Base-by-base conservation (phyloP, 2,888 invertebrate genomes). In the Poecilobothrus nobilitatus region DNA sequence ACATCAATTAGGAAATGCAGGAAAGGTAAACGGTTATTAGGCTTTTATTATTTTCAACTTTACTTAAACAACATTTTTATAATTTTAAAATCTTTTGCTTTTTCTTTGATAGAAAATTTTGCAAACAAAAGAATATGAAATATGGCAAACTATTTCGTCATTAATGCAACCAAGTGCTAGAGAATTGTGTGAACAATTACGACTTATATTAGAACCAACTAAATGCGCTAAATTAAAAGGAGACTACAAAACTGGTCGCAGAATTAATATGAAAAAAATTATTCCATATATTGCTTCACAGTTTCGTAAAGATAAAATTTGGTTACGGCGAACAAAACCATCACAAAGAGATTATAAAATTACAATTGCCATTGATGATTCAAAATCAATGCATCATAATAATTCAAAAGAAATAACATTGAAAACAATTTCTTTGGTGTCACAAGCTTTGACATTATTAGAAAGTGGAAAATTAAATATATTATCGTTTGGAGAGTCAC, bases 251-350 rank as follows among this genome's bases (percentile, higher is more conserved):
- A 97, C 96, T 0, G 99, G 99, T 0, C 91, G 95, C 71, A 87
- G 99, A 9, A 91, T 99, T 67, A 99, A 99, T 83, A 99, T 99
- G 98, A 88, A 97, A 65, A 94, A 81, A 74, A 92, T 99, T 68
- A 97, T 99, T 77, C 95, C 98, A 0, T 99, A 99, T 84, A 96
- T 99, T 74, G 99, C 99, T 21, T 97, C 97, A 71, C 94, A 98
- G 81, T 99, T 97, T 83, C 88, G 98, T 65, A 99, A 99, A 80
- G 98, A 99, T 80, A 97, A 97, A 81, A 99, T 99, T 77, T 99
- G 99, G 99, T 79, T 99, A 76, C 85, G 98, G 18, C 85, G 99
- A 68, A 97, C 95, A 0, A 95, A 95, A 80, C 96, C 97, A 0
- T 95, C 94, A 1, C 94, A 95, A 78, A 86, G 99, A 66, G 92